These are phyloP conservation scores for Euzophera pinguis DNA, from an alignment of 2,888 invertebrate genomes.

Conservation along the genomic window DNA sequence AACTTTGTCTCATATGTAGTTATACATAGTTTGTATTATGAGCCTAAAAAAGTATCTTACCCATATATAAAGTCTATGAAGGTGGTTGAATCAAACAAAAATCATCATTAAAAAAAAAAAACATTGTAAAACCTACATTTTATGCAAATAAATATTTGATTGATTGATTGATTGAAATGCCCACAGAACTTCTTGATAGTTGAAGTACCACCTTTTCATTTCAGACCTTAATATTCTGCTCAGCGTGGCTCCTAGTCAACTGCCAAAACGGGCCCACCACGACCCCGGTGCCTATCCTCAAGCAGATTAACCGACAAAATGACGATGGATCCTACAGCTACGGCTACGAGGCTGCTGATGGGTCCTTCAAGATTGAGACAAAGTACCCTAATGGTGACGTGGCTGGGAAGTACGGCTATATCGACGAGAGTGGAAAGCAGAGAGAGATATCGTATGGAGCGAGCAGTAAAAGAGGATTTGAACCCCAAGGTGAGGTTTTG, in stretches of 20 bases:
- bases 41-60: no score
- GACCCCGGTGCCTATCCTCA: slow-evolving; percentile 89
- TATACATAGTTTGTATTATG: no score
- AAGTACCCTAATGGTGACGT: slow-evolving; percentile 91
- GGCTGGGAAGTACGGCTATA: slow-evolving; percentile 93
- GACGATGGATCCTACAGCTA: slow-evolving; percentile 94
- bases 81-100: no score
- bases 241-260: slow-evolving; percentile 32
- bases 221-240: slow-evolving; percentile 37
- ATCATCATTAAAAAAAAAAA: no score
- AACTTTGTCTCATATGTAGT: no score
- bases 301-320: slow-evolving; percentile 91
- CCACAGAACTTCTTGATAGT: neutral
- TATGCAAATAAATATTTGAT: no score
- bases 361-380: slow-evolving; percentile 92
- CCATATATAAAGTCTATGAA: no score
- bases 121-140: no score
- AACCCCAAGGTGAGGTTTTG: slow-evolving; percentile 82
- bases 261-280: slow-evolving; percentile 81
- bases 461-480: slow-evolving; percentile 88
- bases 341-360: slow-evolving; percentile 93
- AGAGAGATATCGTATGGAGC: slow-evolving; percentile 93
- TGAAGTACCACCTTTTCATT: slow-evolving; percentile 20
- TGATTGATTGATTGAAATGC: no score
- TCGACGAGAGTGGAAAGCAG: slow-evolving; percentile 86